A percentile compares a stretch with the other conserved stretches of the same genome.
Conservation (phyloP, 2,888 invertebrate species). For the Strigamia maritima region DNA sequence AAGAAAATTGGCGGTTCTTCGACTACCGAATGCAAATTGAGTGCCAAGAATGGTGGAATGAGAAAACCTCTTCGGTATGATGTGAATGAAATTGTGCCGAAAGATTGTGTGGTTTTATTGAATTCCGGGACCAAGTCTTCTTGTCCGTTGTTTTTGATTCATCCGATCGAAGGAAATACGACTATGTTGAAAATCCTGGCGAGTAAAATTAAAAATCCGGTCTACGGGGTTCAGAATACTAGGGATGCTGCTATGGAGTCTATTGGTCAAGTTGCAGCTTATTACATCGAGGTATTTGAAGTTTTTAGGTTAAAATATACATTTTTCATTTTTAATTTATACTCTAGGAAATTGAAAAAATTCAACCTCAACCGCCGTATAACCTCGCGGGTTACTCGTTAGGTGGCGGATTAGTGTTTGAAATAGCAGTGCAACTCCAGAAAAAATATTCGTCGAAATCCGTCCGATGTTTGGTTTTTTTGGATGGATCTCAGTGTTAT, state of each 20-base stretch:
- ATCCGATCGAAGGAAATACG: slow-evolving; percentile 86
- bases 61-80: slow-evolving; percentile 37
- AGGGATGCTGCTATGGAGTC: slow-evolving; percentile 68
- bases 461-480: slow-evolving; percentile 61
- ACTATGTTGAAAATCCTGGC: slow-evolving; percentile 69
- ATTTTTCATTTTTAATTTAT: neutral
- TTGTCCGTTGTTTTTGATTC: slow-evolving; percentile 59
- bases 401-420: slow-evolving; percentile 90
- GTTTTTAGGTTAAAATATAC: no score
- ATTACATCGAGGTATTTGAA: slow-evolving; percentile 54
- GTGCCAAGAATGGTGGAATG: no score
- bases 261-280: slow-evolving; percentile 66
- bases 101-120: slow-evolving; percentile 61
- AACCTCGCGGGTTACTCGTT: slow-evolving; percentile 91
- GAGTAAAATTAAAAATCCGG: slow-evolving; percentile 67
- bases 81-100: slow-evolving; percentile 39
- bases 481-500: slow-evolving; percentile 87
- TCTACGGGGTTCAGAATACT: slow-evolving; percentile 85
- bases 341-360: slow-evolving; percentile 65
- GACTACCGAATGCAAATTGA: no score
- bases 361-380: slow-evolving; percentile 58
- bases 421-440: slow-evolving; percentile 81
- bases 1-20: slow-evolving; percentile 52
- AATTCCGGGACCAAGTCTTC: slow-evolving; percentile 45
- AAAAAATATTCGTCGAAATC: slow-evolving; percentile 24